phyloP scores from a whole-genome alignment of 1,140 invertebrate genomes.

The Chelonus insularis region DNA sequence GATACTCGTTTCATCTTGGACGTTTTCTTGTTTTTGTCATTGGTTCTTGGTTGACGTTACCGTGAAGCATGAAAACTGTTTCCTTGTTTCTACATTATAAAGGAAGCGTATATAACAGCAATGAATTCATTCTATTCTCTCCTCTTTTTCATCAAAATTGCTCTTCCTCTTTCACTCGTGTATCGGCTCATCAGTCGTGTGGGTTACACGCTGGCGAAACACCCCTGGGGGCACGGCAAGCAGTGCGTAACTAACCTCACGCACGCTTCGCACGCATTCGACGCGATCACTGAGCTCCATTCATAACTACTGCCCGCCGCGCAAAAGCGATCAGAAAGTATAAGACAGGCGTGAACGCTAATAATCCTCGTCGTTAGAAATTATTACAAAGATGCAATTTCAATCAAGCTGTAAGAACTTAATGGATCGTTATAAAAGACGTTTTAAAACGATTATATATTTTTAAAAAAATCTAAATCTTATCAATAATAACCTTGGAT shows the following conservation, averaged over 20 bases:
- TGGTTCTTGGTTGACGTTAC: conserved; percentile 26
- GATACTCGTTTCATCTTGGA: not conserved
- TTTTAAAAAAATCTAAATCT: too few species aligned
- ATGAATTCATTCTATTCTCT: not conserved
- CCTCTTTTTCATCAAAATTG: not conserved
- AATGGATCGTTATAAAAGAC: too few species aligned
- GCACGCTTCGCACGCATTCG: conserved; percentile 50
- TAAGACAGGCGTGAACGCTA: too few species aligned
- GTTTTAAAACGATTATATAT: too few species aligned
- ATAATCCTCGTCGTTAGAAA: too few species aligned
- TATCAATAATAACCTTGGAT: too few species aligned
- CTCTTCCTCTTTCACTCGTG: not conserved
- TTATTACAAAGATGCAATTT: too few species aligned
- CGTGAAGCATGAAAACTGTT: conserved; percentile 23
- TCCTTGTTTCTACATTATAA: not conserved
- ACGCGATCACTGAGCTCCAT: conserved; percentile 51
- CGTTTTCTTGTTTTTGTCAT: conserved; percentile 39
- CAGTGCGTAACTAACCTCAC: conserved; percentile 58
- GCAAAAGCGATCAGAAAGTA: conserved; percentile 8
- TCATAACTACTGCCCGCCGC: conserved; percentile 45
- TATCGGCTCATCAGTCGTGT: conserved; percentile 30
- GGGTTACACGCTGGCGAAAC: conserved; percentile 46
- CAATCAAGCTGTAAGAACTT: too few species aligned
- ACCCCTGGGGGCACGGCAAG: conserved; percentile 46
- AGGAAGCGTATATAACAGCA: not conserved